A percentile compares a stretch with the other conserved stretches of the same genome.
Conservation (phyloP, 2,113 vertebrate genomes). For the Empidonax traillii region DNA sequence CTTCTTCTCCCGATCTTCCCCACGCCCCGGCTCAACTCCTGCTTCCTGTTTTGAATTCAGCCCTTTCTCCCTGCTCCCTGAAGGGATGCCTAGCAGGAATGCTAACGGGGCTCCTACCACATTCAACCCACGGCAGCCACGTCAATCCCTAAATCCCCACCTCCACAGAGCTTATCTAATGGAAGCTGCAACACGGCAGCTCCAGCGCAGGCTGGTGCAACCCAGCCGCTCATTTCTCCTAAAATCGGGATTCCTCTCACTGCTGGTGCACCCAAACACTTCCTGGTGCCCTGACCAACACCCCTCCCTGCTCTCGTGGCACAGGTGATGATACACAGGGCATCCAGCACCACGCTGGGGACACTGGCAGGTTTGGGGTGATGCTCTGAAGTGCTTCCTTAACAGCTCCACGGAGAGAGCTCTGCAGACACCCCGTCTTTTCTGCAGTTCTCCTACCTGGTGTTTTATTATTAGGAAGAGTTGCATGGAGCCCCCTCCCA, state of each 20-base stretch:
- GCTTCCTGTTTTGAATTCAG: background rate
- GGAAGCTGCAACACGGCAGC: background rate
- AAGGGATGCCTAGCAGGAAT: background rate
- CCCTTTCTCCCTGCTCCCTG: background rate
- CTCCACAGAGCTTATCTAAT: background rate
- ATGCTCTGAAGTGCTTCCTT: background rate
- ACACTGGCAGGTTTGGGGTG: background rate
- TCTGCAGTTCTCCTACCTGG: constrained; percentile 13
- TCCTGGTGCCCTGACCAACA: background rate
- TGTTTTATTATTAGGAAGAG: constrained; percentile 51
- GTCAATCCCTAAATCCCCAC: background rate
- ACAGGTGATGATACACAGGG: background rate
- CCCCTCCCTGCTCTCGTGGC: background rate
- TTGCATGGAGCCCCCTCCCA: background rate
- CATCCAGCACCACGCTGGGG: background rate
- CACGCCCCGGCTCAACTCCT: background rate
- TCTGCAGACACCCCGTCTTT: background rate
- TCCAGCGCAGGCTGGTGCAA: background rate
- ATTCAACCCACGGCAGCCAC: background rate
- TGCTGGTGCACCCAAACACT: background rate
- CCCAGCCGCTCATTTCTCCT: background rate
- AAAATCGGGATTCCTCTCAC: background rate
- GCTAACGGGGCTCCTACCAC: background rate
- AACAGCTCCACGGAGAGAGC: background rate
- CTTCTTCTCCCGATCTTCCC: background rate